These are phyloP conservation scores for Carabus problematicus DNA, from an alignment of 2,888 invertebrate species.

Conservation along the genomic window DNA sequence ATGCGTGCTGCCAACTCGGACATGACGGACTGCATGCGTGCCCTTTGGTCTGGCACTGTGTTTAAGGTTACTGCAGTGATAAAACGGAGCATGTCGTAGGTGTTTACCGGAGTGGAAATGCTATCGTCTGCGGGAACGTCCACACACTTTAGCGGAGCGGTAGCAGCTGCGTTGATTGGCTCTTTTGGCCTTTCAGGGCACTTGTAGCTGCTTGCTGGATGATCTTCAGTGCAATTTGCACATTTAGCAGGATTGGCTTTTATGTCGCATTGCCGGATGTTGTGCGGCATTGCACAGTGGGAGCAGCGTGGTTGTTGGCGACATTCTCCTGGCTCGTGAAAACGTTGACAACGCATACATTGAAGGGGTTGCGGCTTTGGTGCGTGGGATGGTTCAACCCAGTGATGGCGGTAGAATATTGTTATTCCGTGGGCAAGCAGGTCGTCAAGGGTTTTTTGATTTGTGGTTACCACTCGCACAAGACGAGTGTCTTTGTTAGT, in stretches of 20 bases:
- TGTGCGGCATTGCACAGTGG: neutral
- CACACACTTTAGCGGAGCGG: neutral
- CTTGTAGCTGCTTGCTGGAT: neutral
- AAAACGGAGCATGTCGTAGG: neutral
- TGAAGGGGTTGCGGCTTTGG: constrained; percentile 12
- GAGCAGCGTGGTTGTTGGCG: neutral
- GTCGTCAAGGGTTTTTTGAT: too few relatives aligned
- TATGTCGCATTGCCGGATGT: too few relatives aligned
- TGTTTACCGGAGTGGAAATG: neutral
- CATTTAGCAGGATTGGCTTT: too few relatives aligned
- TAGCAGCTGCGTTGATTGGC: neutral
- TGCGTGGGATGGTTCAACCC: constrained; percentile 3
- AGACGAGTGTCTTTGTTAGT: too few relatives aligned
- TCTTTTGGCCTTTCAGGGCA: neutral
- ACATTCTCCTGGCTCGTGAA: constrained; percentile 5
- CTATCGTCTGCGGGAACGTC: neutral
- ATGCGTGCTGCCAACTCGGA: too few relatives aligned
- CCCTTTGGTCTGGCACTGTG: neutral
- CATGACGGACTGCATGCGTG: too few relatives aligned
- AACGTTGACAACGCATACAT: neutral
- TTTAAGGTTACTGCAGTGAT: neutral
- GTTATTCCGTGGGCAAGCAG: too few relatives aligned
- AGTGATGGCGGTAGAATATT: neutral
- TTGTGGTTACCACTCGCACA: too few relatives aligned
- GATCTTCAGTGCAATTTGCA: constrained; percentile 1